phyloP scores from a whole-genome alignment of 1,140 invertebrate genomes.

The Globodera ellingtonae region DNA sequence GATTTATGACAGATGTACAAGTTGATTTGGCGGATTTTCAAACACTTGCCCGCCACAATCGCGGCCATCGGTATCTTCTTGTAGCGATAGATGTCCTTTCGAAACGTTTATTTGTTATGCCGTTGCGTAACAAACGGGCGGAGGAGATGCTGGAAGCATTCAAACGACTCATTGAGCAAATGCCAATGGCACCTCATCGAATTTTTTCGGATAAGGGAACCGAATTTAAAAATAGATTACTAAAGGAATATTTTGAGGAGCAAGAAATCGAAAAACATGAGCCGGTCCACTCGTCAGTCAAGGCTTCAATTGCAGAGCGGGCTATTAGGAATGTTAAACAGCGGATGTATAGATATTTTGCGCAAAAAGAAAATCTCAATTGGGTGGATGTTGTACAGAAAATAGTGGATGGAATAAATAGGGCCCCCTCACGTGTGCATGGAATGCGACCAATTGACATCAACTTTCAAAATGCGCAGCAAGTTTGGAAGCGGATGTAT shows the following conservation, averaged over 20 bases:
- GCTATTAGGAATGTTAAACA: slow-evolving; percentile 5
- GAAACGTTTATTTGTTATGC: not conserved
- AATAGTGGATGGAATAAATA: slow-evolving; percentile 4
- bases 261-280: slow-evolving; percentile 2
- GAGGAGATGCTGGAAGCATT: slow-evolving; percentile 4
- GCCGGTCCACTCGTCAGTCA: not conserved
- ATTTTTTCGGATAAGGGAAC: not conserved
- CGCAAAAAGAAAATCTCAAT: not conserved
- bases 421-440: not conserved
- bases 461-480: slow-evolving; percentile 12
- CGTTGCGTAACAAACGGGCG: not conserved
- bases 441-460: slow-evolving; percentile 3
- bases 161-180: not conserved
- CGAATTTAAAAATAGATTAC: not conserved
- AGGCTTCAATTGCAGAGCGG: not conserved
- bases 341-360: not conserved
- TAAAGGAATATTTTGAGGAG: slow-evolving; percentile 1
- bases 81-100: slow-evolving; percentile 5
- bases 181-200: too few relatives aligned
- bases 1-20: too few relatives aligned
- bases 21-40: not conserved
- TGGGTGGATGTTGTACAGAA: slow-evolving; percentile 9
- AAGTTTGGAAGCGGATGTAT: slow-evolving; percentile 1
- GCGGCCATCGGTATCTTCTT: slow-evolving; percentile 6
- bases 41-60: not conserved